Evolutionary conservation across 2,113 vertebrate genomes (phyloP).

Genomic region (Pedionomus torquatus): DNA sequence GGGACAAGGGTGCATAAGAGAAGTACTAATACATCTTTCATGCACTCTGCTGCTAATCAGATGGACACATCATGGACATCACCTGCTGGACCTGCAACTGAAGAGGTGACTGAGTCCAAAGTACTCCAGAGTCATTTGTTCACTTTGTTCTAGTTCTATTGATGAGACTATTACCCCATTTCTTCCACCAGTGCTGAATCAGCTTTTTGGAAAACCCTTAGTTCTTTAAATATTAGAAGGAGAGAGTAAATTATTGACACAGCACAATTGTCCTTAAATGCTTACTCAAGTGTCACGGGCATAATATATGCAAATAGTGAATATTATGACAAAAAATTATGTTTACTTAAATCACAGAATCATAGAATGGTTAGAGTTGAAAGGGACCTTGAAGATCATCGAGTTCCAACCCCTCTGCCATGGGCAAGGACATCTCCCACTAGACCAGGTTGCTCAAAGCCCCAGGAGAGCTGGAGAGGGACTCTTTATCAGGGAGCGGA

Average conservation of each 20-base stretch:
- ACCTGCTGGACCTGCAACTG: accelerated
- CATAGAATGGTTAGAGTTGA: too few species aligned
- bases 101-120: background rate
- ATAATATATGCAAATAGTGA: background rate
- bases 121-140: background rate
- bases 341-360: background rate
- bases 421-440: too few species aligned
- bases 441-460: too few species aligned
- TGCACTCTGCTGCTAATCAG: background rate
- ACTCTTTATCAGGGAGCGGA: background rate
- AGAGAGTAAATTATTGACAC: background rate
- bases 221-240: background rate
- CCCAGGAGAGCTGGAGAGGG: background rate
- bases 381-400: too few species aligned
- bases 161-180: background rate
- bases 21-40: background rate
- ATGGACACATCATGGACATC: too few species aligned
- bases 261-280: background rate
- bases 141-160: background rate
- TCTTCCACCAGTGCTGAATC: background rate
- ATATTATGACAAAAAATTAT: background rate
- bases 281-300: background rate
- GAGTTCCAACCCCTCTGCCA: too few species aligned
- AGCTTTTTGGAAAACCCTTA: background rate
- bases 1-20: background rate